Conservation (phyloP, 2,797 vertebrate genomes). For the Sebastes kiyomatsui region DNA sequence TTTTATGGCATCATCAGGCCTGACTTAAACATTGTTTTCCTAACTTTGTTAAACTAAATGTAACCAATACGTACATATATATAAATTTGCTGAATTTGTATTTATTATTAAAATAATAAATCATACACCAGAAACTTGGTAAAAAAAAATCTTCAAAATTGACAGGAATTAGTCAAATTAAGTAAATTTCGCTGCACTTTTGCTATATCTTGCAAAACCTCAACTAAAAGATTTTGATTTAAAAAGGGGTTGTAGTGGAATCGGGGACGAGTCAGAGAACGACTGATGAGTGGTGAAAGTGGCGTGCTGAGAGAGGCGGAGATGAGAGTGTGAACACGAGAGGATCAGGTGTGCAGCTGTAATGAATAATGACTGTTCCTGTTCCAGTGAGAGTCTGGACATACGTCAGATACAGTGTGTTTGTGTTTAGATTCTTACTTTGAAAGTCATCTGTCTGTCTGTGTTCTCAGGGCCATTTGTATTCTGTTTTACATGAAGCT, state of each 20-base stretch:
- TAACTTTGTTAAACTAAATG: too few species aligned
- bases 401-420: too few species aligned
- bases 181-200: accelerated
- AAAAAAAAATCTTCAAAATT: too few species aligned
- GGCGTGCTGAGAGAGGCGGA: neutral
- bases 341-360: neutral
- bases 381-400: neutral
- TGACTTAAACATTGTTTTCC: too few species aligned
- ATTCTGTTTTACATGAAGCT: neutral
- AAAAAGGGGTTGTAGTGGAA: neutral
- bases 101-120: too few species aligned
- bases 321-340: neutral
- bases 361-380: neutral
- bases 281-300: neutral
- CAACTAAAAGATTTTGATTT: too few species aligned
- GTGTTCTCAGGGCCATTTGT: neutral
- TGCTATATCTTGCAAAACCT: too few species aligned
- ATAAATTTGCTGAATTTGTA: too few species aligned
- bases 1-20: too few species aligned
- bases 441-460: neutral
- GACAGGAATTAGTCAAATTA: too few species aligned
- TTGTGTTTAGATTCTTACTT: neutral
- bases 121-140: too few species aligned
- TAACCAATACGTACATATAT: too few species aligned
- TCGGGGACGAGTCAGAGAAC: neutral